These are phyloP conservation scores for Drosophila helvetica DNA, from an alignment of 2,888 invertebrate species.

Conservation along the genomic window DNA sequence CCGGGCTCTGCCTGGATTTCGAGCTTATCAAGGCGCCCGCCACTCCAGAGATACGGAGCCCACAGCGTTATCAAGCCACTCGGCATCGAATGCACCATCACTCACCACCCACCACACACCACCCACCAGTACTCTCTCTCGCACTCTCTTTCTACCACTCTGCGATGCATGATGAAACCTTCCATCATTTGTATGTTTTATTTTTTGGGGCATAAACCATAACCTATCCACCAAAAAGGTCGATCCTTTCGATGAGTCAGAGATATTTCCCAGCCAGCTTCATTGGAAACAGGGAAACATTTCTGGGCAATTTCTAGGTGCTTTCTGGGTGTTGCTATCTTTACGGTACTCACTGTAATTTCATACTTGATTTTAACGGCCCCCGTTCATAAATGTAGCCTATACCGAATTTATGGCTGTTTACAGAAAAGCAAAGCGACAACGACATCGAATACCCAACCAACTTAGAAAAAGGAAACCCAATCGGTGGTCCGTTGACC, in stretches of 20 bases:
- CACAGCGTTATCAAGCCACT: slow-evolving; percentile 48
- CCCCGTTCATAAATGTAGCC: slow-evolving; percentile 34
- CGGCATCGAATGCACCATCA: slow-evolving; percentile 41
- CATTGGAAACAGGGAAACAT: not conserved
- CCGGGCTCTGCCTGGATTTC: slow-evolving; percentile 23
- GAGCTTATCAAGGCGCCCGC: slow-evolving; percentile 62
- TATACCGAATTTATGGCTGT: slow-evolving; percentile 51
- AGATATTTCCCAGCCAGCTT: slow-evolving; percentile 16
- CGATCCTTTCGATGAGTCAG: slow-evolving; percentile 16
- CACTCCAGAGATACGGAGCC: slow-evolving; percentile 51
- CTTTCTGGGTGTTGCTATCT: slow-evolving; percentile 36
- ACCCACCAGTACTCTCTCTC: slow-evolving; percentile 24
- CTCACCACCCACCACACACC: not conserved
- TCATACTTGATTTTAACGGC: slow-evolving; percentile 52
- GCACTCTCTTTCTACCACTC: not conserved
- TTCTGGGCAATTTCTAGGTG: slow-evolving; percentile 16
- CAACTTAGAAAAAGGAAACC: not conserved
- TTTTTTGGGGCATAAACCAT: slow-evolving; percentile 52
- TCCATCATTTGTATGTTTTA: slow-evolving; percentile 11
- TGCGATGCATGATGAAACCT: slow-evolving; percentile 48
- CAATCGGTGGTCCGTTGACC: slow-evolving; percentile 58
- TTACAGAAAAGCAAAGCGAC: slow-evolving; percentile 37
- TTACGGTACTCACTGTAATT: slow-evolving; percentile 45
- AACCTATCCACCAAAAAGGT: slow-evolving; percentile 54
- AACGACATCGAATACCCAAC: not conserved